A percentile compares a stretch with the other conserved stretches of the same genome.
Conservation (phyloP, 2,113 vertebrate species). For the Falco punctatus region DNA sequence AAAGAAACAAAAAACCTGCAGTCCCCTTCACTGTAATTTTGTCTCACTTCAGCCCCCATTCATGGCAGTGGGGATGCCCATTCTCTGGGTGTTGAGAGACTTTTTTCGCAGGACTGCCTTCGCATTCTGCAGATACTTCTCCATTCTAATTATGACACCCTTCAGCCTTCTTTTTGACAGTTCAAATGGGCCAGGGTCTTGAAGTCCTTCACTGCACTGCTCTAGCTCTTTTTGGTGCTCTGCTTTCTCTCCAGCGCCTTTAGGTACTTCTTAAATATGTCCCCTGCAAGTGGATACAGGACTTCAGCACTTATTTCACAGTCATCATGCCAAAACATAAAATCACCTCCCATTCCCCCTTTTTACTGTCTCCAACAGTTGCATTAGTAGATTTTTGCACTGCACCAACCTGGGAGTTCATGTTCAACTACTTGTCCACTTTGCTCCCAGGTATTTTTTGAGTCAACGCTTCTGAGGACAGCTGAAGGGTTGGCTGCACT, state of each 20-base stretch:
- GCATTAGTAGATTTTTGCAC: not conserved
- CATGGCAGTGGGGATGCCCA: not conserved
- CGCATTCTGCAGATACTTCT: not conserved
- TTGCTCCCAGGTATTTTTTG: not conserved
- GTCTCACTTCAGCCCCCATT: not conserved
- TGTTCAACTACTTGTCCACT: not conserved
- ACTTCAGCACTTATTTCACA: not conserved
- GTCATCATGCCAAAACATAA: not conserved
- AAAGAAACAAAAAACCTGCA: not conserved
- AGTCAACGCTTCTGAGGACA: not conserved
- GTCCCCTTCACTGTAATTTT: not conserved
- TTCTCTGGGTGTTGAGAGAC: not conserved
- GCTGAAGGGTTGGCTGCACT: not conserved
- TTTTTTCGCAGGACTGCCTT: not conserved
- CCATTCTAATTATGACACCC: not conserved
- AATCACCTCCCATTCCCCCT: not conserved
- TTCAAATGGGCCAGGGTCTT: not conserved
- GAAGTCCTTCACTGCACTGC: not conserved
- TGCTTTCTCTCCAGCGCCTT: not conserved
- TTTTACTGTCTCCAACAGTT: not conserved
- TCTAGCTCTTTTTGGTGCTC: not conserved
- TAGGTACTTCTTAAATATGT: not conserved
- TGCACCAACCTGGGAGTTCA: not conserved
- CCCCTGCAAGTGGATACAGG: not conserved
- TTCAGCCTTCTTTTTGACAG: not conserved